phyloP scores from a whole-genome alignment of 2,888 invertebrate genomes.

The Subacronicta megacephala region DNA sequence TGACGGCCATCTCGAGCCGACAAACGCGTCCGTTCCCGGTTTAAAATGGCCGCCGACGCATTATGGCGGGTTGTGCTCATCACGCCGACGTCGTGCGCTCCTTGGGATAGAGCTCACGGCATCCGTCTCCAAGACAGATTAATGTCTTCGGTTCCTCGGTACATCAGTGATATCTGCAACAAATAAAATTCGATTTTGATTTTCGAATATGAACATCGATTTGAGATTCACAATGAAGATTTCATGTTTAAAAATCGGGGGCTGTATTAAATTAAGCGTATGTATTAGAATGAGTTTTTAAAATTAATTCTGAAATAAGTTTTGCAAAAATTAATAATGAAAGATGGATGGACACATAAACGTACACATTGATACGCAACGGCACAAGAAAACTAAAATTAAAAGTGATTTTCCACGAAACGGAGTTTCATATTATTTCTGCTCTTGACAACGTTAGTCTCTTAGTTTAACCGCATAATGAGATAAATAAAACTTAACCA shows the following conservation, averaged over 20 bases:
- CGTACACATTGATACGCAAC: not conserved
- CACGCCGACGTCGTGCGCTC: constrained; percentile 86
- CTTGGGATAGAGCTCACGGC: constrained; percentile 83
- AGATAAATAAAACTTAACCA: constrained; percentile 3
- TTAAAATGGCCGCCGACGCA: constrained; percentile 89
- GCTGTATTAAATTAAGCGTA: too few relatives aligned
- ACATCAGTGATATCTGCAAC: constrained; percentile 82
- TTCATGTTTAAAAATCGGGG: too few relatives aligned
- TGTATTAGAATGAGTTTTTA: too few relatives aligned
- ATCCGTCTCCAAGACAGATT: constrained; percentile 73
- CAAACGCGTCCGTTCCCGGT: constrained; percentile 84
- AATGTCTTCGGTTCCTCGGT: constrained; percentile 58
- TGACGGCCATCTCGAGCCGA: constrained; percentile 88
- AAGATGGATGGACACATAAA: too few relatives aligned
- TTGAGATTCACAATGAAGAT: not conserved
- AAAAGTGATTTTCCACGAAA: not conserved
- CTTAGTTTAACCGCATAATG: not conserved
- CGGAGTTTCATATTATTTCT: not conserved
- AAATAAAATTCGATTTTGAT: constrained; percentile 48
- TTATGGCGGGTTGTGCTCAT: constrained; percentile 88
- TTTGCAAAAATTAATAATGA: too few relatives aligned
- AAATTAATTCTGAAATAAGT: too few relatives aligned
- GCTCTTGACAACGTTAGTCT: not conserved
- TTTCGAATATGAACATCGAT: not conserved
- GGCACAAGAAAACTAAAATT: not conserved